Evolutionary conservation across 1,140 invertebrate genomes (phyloP).

Genomic region (Metaphire vulgaris): DNA sequence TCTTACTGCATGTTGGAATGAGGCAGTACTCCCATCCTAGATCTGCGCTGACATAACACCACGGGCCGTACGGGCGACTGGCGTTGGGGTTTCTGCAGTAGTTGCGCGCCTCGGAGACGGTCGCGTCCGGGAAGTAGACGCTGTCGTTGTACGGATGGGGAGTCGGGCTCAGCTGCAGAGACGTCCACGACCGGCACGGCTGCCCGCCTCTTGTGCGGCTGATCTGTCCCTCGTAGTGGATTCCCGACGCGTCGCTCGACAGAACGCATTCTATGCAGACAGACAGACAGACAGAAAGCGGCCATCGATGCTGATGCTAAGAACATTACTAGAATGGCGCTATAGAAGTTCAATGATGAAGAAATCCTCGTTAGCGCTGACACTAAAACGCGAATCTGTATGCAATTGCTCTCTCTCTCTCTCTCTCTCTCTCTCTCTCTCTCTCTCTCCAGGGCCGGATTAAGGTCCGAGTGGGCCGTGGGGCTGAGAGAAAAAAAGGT

Average conservation of each 20-base stretch:
- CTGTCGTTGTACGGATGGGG: not conserved
- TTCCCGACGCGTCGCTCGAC: not conserved
- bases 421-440: too few relatives aligned
- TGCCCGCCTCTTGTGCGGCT: not conserved
- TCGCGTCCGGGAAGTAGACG: conserved; percentile 6
- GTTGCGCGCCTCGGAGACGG: conserved; percentile 19
- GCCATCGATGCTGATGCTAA: too few relatives aligned
- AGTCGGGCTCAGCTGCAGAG: not conserved
- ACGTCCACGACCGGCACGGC: not conserved
- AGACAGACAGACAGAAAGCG: too few relatives aligned
- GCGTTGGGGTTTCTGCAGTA: conserved; percentile 18
- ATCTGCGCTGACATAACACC: conserved; percentile 14
- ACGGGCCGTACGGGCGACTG: not conserved
- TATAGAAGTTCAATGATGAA: too few relatives aligned
- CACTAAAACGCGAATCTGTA: too few relatives aligned
- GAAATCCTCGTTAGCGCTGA: too few relatives aligned
- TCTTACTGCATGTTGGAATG: conserved; percentile 16
- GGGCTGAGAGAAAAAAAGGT: too few relatives aligned
- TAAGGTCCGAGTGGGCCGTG: too few relatives aligned
- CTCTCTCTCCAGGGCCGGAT: too few relatives aligned
- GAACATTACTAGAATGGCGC: too few relatives aligned
- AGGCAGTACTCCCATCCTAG: conserved; percentile 25
- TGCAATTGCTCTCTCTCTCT: too few relatives aligned
- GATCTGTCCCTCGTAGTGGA: not conserved
- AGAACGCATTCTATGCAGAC: not conserved